Percentiles rank a stretch among this genome's conserved stretches.
phyloP scores from a whole-genome alignment of 2,797 vertebrate species.

The Diplodus sargus region DNA sequence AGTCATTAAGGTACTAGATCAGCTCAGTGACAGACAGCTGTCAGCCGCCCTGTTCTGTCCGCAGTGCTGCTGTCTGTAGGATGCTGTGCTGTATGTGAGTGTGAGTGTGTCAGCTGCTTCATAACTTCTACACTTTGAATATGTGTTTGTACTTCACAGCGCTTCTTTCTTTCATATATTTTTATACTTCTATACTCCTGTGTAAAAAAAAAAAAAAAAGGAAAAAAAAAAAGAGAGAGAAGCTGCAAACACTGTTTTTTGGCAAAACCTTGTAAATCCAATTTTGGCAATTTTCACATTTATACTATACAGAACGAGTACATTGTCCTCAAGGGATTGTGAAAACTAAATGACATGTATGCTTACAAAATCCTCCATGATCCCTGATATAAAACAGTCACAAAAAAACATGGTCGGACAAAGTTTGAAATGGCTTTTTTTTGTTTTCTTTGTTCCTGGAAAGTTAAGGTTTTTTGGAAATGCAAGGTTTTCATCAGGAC shows the following conservation, averaged over 20 bases:
- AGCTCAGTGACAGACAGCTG: slow-evolving; percentile 49
- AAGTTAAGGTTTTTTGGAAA: slow-evolving; percentile 50
- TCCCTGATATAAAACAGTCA: slow-evolving; percentile 50
- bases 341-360: slow-evolving; percentile 52
- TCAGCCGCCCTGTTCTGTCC: slow-evolving; percentile 41
- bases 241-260: slow-evolving; percentile 60
- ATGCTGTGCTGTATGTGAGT: slow-evolving; percentile 49
- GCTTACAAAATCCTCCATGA: slow-evolving; percentile 53
- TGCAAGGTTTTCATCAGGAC: slow-evolving; percentile 49
- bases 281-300: slow-evolving; percentile 75
- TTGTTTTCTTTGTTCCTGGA: slow-evolving; percentile 34
- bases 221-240: slow-evolving; percentile 27
- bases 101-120: slow-evolving; percentile 65
- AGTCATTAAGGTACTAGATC: slow-evolving; percentile 43
- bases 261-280: slow-evolving; percentile 67
- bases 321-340: slow-evolving; percentile 40
- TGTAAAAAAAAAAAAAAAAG: slow-evolving; percentile 48
- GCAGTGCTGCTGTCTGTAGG: slow-evolving; percentile 50
- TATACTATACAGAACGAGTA: slow-evolving; percentile 64
- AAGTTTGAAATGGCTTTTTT: slow-evolving; percentile 49
- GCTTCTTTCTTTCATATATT: slow-evolving; percentile 79
- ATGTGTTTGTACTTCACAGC: slow-evolving; percentile 80
- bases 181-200: slow-evolving; percentile 79
- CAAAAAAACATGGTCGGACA: slow-evolving; percentile 36
- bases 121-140: slow-evolving; percentile 72